phyloP scores from a whole-genome alignment of 2,113 vertebrate species.

The Hemicordylus capensis region DNA sequence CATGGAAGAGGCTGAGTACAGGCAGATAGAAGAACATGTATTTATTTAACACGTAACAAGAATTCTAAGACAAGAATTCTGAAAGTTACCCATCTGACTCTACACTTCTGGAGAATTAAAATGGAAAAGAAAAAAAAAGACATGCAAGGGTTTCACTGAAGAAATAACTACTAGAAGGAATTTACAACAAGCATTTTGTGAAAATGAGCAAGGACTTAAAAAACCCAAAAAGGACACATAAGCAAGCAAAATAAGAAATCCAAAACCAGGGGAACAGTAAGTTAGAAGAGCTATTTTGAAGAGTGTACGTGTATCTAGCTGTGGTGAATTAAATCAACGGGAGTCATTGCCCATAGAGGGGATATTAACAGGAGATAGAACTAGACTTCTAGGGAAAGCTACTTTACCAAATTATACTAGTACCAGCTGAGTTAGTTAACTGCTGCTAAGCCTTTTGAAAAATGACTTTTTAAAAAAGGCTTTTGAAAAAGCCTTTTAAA shows the following conservation, averaged over 20 bases:
- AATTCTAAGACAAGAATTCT: slow-evolving; percentile 29
- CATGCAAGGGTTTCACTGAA: slow-evolving; percentile 18
- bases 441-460: not conserved
- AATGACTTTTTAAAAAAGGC: not conserved
- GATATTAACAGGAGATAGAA: not conserved
- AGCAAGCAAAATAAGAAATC: not conserved
- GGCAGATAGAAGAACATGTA: slow-evolving; percentile 30
- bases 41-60: slow-evolving; percentile 34
- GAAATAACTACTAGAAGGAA: not conserved
- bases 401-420: not conserved
- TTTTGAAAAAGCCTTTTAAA: not conserved
- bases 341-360: not conserved
- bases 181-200: slow-evolving; percentile 7
- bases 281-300: not conserved
- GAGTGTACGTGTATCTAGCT: not conserved
- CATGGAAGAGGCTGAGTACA: slow-evolving; percentile 32
- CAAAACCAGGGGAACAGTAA: not conserved
- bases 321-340: not conserved
- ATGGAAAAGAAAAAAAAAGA: not conserved
- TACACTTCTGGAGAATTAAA: slow-evolving; percentile 4
- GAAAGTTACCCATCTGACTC: slow-evolving; percentile 4
- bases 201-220: slow-evolving; percentile 18
- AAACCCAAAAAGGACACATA: not conserved
- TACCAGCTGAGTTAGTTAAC: not conserved
- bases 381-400: not conserved